Percentiles rank a stretch among this genome's conserved stretches.
These are phyloP conservation scores for Macroglossus sobrinus DNA, from an alignment of 2,113 vertebrate genomes.

Conservation along the genomic window DNA sequence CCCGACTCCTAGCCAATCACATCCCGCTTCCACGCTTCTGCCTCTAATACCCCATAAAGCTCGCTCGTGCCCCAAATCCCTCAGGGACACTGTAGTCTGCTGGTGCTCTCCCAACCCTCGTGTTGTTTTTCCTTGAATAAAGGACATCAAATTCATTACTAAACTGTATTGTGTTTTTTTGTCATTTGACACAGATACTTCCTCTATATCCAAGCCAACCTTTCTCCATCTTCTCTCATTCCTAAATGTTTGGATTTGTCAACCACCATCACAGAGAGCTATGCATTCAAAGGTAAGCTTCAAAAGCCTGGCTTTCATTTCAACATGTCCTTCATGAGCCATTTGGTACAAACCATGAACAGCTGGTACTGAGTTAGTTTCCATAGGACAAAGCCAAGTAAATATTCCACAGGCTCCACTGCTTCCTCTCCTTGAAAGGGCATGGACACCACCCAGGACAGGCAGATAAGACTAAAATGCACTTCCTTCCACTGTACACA, in stretches of 20 bases:
- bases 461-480: conserved; percentile 12
- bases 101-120: no score
- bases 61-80: not conserved
- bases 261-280: not conserved
- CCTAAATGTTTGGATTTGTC: not conserved
- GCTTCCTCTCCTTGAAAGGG: not conserved
- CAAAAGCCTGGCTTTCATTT: not conserved
- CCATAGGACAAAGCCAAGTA: conserved; percentile 19
- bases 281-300: not conserved
- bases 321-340: not conserved
- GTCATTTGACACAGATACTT: not conserved
- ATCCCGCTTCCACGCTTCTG: not conserved
- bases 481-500: not conserved
- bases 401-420: not conserved
- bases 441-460: not conserved
- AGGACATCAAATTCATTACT: not conserved
- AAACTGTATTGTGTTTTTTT: not conserved
- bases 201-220: not conserved
- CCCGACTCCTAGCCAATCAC: not conserved
- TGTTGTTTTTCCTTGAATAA: not conserved
- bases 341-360: not conserved
- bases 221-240: not conserved
- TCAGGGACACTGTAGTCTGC: not conserved
- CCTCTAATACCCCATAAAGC: not conserved
- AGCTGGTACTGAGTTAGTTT: not conserved